A percentile compares a stretch with the other conserved stretches of the same genome.
These are phyloP conservation scores for Corythornis madagascariensis DNA, from an alignment of 2,113 vertebrate species.

Conservation along the genomic window DNA sequence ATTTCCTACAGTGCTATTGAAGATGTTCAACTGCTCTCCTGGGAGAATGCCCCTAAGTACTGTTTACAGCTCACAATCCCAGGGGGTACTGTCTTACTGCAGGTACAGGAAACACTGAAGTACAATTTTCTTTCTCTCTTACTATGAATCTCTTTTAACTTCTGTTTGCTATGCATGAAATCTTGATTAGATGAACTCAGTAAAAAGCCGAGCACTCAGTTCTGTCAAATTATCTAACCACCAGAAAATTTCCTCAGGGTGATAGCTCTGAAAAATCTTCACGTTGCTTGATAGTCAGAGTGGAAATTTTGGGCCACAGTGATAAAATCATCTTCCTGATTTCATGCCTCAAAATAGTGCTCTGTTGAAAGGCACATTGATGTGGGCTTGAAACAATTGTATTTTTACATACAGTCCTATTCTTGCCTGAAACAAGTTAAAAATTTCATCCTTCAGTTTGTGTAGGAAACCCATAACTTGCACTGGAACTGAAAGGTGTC, in stretches of 20 bases:
- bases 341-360: not conserved
- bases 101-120: constrained; percentile 80
- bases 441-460: not conserved
- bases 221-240: not conserved
- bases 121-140: not conserved
- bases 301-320: not conserved
- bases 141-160: not conserved
- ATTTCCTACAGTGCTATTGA: constrained; percentile 98
- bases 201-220: not conserved
- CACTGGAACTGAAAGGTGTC: not conserved
- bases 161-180: not conserved
- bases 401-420: not conserved
- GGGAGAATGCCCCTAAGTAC: constrained; percentile 99
- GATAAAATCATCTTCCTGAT: not conserved
- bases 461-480: not conserved
- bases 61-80: constrained; percentile 98
- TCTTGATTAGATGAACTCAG: not conserved
- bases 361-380: not conserved
- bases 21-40: constrained; percentile 97
- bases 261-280: not conserved
- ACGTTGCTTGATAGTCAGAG: not conserved
- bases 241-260: not conserved
- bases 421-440: not conserved
- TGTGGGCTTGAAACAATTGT: rapidly evolving
- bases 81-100: constrained; percentile 92